Conservation (phyloP, 2,888 invertebrate genomes). For the Ecliptopera silaceata region DNA sequence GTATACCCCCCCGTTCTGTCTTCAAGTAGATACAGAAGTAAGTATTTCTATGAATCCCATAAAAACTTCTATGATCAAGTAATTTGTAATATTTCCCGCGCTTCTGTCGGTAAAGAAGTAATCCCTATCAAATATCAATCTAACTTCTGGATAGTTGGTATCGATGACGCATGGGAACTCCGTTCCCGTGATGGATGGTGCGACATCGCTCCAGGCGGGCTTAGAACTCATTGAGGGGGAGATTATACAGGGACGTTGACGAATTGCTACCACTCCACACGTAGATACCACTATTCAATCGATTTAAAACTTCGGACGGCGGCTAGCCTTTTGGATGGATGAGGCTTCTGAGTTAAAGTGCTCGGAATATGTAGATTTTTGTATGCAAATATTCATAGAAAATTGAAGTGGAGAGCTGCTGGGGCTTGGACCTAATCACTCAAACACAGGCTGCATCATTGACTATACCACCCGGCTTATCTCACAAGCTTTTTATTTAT, state of each 20-base stretch:
- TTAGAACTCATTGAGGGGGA: slow-evolving; percentile 76
- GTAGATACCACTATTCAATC: slow-evolving; percentile 73
- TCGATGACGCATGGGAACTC: slow-evolving; percentile 59
- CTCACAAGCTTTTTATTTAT: no score
- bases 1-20: no score
- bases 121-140: slow-evolving; percentile 25
- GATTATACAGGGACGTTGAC: slow-evolving; percentile 79
- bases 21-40: no score
- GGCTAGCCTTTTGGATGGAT: slow-evolving; percentile 34
- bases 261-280: slow-evolving; percentile 70
- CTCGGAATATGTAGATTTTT: not conserved
- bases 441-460: no score
- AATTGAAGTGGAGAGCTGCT: no score
- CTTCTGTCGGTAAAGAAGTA: not conserved
- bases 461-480: no score
- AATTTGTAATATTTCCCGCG: not conserved
- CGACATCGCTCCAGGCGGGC: slow-evolving; percentile 66
- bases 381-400: no score
- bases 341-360: slow-evolving; percentile 31
- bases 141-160: slow-evolving; percentile 28
- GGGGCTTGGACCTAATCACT: no score
- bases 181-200: slow-evolving; percentile 73
- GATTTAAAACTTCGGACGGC: slow-evolving; percentile 65
- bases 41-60: no score
- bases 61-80: no score